phyloP scores from a whole-genome alignment of 2,888 invertebrate genomes.

The Synanthedon vespiformis region DNA sequence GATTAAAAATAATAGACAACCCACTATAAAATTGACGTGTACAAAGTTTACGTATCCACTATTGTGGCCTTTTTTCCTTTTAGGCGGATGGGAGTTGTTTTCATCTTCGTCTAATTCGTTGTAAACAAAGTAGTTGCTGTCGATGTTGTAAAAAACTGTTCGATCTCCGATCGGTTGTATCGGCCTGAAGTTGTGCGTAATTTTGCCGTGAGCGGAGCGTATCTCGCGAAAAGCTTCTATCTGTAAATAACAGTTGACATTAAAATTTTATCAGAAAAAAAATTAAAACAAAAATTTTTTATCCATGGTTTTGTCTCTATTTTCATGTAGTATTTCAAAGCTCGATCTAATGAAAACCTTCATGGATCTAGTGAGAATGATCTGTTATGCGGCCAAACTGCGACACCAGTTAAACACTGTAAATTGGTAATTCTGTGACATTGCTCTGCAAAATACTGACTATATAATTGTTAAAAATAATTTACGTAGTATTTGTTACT shows the following conservation, averaged over 20 bases:
- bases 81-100: slow-evolving; percentile 16
- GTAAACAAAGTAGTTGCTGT: slow-evolving; percentile 51
- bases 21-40: neutral
- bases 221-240: slow-evolving; percentile 79
- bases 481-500: no score
- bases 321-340: no score
- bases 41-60: slow-evolving; percentile 2
- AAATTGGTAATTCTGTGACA: no score
- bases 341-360: no score
- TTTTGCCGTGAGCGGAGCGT: slow-evolving; percentile 72
- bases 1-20: neutral
- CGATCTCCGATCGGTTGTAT: slow-evolving; percentile 83
- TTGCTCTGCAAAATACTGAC: no score
- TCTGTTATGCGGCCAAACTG: no score
- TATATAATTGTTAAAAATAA: no score
- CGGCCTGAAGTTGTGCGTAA: slow-evolving; percentile 86
- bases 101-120: slow-evolving; percentile 48
- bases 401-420: no score
- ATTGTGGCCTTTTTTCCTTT: slow-evolving; percentile 24
- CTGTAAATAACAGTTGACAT: slow-evolving; percentile 51
- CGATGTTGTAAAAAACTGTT: slow-evolving; percentile 71
- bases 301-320: no score
- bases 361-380: no score
- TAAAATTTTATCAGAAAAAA: neutral
- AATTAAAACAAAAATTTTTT: no score